Evolutionary conservation across 2,113 vertebrate genomes (phyloP).

Genomic region (Grantiella picta): DNA sequence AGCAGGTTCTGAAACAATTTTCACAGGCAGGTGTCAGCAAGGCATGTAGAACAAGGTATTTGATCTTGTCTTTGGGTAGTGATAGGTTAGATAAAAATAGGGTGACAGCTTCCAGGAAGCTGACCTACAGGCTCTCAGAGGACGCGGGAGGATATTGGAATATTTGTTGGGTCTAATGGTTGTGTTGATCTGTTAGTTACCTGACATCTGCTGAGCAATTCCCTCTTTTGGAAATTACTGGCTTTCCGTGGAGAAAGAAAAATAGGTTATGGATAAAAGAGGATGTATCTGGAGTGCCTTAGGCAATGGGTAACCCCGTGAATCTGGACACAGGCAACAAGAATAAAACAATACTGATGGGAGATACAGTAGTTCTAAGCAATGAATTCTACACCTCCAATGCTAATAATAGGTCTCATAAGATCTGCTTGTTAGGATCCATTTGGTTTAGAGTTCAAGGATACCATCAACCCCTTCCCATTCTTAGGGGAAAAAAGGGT

Average conservation of each 20-base stretch:
- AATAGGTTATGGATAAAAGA: neutral
- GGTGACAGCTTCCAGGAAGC: neutral
- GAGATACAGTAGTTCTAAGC: neutral
- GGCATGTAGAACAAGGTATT: neutral
- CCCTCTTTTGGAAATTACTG: neutral
- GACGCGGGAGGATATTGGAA: neutral
- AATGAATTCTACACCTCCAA: neutral
- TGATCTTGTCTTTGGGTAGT: neutral
- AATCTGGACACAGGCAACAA: neutral
- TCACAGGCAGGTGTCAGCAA: neutral
- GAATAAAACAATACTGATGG: neutral
- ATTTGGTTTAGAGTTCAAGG: neutral
- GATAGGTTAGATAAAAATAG: neutral
- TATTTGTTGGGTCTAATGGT: neutral
- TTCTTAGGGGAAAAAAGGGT: accelerated
- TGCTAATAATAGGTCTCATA: neutral
- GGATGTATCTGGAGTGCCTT: neutral
- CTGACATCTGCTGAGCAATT: neutral
- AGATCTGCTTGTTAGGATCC: neutral
- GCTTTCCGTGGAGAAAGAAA: neutral
- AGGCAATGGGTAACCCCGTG: neutral
- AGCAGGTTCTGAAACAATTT: neutral
- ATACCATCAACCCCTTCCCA: neutral
- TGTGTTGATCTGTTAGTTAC: neutral
- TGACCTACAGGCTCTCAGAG: neutral